Evolutionary conservation across 2,113 vertebrate species (phyloP), one percentile per base, ranked within the genome.

Genomic region (Illadopsis cleaveri): DNA sequence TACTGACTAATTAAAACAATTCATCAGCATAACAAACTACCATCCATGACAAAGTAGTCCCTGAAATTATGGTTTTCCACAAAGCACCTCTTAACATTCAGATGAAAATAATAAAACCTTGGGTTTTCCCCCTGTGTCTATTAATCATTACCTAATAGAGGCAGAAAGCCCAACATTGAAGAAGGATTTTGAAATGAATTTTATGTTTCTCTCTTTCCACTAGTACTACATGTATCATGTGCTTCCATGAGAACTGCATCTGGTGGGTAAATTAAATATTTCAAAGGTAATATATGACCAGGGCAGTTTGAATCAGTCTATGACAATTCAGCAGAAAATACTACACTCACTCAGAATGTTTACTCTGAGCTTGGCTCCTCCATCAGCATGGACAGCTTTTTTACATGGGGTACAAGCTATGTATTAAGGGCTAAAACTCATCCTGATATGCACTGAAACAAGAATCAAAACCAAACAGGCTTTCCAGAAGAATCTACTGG

Each of bases 141-240:
- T 98, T 98, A 97, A 98, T 98, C 97, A 96, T 91, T 72, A 89
- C 77, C 64, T 96, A 98, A 98, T 60, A 96, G 95, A 47, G 96
- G 76, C 73, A 12, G 84, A 97, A 97, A 96, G 78, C 75, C 83
- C 85, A 92, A 89, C 87, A 87, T 86, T 87, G 86, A 53, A 80
- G 84, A 80, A 80, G 81, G 64, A 82, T 90, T 97, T 94, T 91
- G 38, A 78, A 85, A 91, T 27, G 50, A 64, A 84, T 94, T 96
- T 96, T 92, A 80, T 93, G 77, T 73, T 86, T 78, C 78, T 89
- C 77, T 82, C 35, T 72, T 95, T 73, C 90, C 58, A 82, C 62
- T 84, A 30, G 62, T 58, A 60, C 66, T 40, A 66, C 61, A 70
- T 23, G 21, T 57, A 80, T 87, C 70, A 73, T 77, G 81, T 8